These are phyloP conservation scores for Lamproptera curius DNA, from an alignment of 2,888 invertebrate species.

Conservation along the genomic window DNA sequence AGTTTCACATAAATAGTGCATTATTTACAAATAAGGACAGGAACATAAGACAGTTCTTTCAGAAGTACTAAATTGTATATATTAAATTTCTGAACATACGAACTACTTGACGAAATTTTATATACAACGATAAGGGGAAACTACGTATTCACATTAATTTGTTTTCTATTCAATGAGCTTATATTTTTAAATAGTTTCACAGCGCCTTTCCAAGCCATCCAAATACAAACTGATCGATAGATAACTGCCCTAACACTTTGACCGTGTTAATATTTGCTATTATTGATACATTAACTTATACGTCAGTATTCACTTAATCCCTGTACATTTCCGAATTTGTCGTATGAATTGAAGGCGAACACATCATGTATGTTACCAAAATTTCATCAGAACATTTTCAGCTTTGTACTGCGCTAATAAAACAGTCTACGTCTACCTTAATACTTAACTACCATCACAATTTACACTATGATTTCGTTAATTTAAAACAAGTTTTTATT, in stretches of 20 bases:
- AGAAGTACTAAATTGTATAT: slow-evolving; percentile 66
- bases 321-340: slow-evolving; percentile 78
- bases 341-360: slow-evolving; percentile 37
- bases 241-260: slow-evolving; percentile 9
- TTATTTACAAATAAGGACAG: slow-evolving; percentile 74
- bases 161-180: slow-evolving; percentile 60
- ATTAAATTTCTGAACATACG: slow-evolving; percentile 65
- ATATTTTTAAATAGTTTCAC: slow-evolving; percentile 52
- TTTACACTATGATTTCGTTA: slow-evolving; percentile 47
- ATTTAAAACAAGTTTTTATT: slow-evolving; percentile 45
- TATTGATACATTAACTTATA: slow-evolving; percentile 38
- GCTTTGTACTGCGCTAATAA: slow-evolving; percentile 24
- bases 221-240: slow-evolving; percentile 33
- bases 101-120: slow-evolving; percentile 55
- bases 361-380: slow-evolving; percentile 4
- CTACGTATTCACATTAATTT: slow-evolving; percentile 58
- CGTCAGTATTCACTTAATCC: slow-evolving; percentile 59
- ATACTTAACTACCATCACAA: slow-evolving; percentile 49
- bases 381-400: slow-evolving; percentile 9
- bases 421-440: slow-evolving; percentile 35
- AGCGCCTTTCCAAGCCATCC: slow-evolving; percentile 61
- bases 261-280: slow-evolving; percentile 34
- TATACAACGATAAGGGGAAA: slow-evolving; percentile 62
- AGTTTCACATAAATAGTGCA: slow-evolving; percentile 46
- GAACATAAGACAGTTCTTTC: slow-evolving; percentile 76